Percentiles rank a stretch among this genome's conserved stretches.
Evolutionary conservation across 2,113 vertebrate genomes (phyloP).

Genomic region (Anarhynchus alexandrinus): DNA sequence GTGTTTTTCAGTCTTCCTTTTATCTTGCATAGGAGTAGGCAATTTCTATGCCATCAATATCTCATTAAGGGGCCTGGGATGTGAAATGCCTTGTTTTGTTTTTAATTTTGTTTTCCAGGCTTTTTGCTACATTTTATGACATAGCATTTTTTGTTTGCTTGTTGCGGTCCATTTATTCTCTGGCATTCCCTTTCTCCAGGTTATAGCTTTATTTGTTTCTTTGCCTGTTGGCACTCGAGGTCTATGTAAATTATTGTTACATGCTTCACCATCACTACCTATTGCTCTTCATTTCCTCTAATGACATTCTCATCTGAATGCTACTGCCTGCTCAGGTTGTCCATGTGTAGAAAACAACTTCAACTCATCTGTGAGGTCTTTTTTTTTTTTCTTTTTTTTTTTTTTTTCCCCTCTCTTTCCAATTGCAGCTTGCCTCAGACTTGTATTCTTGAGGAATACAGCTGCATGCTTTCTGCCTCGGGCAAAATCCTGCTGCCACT

Average conservation of each 20-base stretch:
- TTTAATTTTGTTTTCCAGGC: constrained; percentile 23
- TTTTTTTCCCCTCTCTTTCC: not conserved
- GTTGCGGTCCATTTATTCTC: constrained; percentile 31
- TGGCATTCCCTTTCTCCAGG: constrained; percentile 1
- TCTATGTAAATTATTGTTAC: constrained; percentile 38
- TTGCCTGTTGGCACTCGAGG: not conserved
- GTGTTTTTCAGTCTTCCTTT: constrained; percentile 51
- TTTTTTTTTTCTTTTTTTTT: not conserved
- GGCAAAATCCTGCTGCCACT: not conserved
- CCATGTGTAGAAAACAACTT: not conserved
- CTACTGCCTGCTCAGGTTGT: not conserved
- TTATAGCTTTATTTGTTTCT: constrained; percentile 54
- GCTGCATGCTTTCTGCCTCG: not conserved
- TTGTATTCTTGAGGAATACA: not conserved
- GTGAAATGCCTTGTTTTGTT: constrained; percentile 7
- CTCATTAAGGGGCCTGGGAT: constrained; percentile 48
- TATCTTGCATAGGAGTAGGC: constrained; percentile 49
- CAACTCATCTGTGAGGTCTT: not conserved
- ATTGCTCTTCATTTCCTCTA: constrained; percentile 52
- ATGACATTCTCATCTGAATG: not conserved
- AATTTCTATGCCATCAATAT: constrained; percentile 60
- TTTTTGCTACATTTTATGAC: constrained; percentile 41
- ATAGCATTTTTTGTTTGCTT: constrained; percentile 22
- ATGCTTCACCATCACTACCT: constrained; percentile 23
- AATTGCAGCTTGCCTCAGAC: not conserved